Evolutionary conservation across 1,140 invertebrate genomes (phyloP), one percentile per base, ranked within the genome.

Genomic region (Rhizoglyphus robini): DNA sequence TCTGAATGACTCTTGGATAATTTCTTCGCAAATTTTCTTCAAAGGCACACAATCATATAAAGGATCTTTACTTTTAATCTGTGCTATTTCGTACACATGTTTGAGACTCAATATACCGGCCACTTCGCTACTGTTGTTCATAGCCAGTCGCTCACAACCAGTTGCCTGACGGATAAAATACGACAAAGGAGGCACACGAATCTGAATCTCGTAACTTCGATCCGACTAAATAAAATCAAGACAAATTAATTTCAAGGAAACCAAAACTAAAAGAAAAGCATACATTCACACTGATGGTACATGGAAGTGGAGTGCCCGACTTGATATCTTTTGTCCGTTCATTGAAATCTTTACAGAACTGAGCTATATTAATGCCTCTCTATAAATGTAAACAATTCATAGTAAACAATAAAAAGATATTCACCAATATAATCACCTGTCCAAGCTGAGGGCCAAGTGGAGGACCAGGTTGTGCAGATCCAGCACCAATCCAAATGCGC

Each of bases 281-380:
- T 75, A 79, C 79, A 70, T 90, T 90, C 0, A 95, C 82, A 62
- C 77, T 80, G 11, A 95, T 82, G 71, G 84, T 80, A 65, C 83
- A 85, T 1, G 92, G 92, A 57, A 98, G 71, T 11, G 93, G 93
- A 67, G 95, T 85, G 23, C 95, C 96, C 75, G 86, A 84, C 75
- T 92, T 97, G 27, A 94, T 87, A 71, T 96, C 81, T 65, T 86
- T 87, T 1, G 96, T 99, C 74, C 81, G 85, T 72, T 90, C 86
- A 79, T 99, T 99, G 71, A 99, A 99, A 70, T 99, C 96, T 79
- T 99, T 98, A 73, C 91, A 94, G 79, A 99, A 99, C 57, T 85
- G 83, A 54, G 87, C 85, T 71, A 99, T 96, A 74, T 99, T 97
- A 32, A 99, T 85, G 48, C 91, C 90, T 73, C 91, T 83, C 89